phyloP scores from a whole-genome alignment of 2,888 invertebrate species.

The Brenthis hecate region DNA sequence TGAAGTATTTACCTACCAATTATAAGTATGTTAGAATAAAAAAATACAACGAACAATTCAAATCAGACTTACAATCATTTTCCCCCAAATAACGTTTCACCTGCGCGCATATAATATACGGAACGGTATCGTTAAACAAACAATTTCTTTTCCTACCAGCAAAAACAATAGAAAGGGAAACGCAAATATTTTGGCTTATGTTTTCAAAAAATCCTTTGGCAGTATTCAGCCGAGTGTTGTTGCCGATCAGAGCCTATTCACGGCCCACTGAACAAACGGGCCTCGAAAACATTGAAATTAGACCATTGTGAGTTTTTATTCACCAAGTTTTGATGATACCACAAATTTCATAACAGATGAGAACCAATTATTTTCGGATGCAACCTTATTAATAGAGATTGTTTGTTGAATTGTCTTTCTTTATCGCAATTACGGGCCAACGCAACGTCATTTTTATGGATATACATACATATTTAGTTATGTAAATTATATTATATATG shows the following conservation, averaged over 20 bases:
- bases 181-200: conserved; percentile 68
- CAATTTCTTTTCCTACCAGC: conserved; percentile 58
- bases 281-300: conserved; percentile 75
- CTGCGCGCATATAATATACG: conserved; percentile 17
- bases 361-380: conserved; percentile 6
- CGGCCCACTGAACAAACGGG: conserved; percentile 60
- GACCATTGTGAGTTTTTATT: conserved; percentile 70
- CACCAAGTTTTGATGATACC: conserved; percentile 14
- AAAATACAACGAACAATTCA: neutral
- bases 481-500: too few relatives aligned
- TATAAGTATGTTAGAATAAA: conserved; percentile 1
- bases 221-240: conserved; percentile 65
- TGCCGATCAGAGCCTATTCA: conserved; percentile 67
- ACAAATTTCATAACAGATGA: conserved; percentile 18
- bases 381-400: too few relatives aligned
- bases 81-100: conserved; percentile 15
- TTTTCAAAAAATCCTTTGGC: conserved; percentile 63
- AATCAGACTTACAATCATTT: conserved; percentile 5
- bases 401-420: too few relatives aligned
- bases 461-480: too few relatives aligned
- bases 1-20: too few relatives aligned
- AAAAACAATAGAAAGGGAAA: conserved; percentile 67
- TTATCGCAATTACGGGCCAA: too few relatives aligned
- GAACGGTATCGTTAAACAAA: conserved; percentile 42
- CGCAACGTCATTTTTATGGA: too few relatives aligned